Evolutionary conservation across 2,888 invertebrate genomes (phyloP).

Genomic region (Abrostola tripartita): DNA sequence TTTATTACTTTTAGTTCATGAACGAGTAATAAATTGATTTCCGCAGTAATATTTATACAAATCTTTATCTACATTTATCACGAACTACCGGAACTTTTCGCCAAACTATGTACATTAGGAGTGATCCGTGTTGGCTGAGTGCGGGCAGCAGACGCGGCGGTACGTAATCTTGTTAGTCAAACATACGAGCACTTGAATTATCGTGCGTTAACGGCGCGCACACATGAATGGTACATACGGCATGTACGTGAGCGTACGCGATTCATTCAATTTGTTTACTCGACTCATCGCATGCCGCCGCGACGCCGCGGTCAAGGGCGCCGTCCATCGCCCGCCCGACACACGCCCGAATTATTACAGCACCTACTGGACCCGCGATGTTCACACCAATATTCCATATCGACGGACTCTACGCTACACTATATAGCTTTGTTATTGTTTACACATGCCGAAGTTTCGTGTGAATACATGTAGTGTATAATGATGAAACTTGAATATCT

Average conservation of each 20-base stretch:
- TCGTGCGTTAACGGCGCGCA: slow-evolving; percentile 81
- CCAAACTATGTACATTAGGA: slow-evolving; percentile 19
- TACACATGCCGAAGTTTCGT: slow-evolving; percentile 64
- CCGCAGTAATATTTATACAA: slow-evolving; percentile 38
- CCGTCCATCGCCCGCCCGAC: slow-evolving; percentile 77
- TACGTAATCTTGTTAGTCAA: slow-evolving; percentile 75
- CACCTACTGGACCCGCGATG: slow-evolving; percentile 62
- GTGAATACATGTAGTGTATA: slow-evolving; percentile 37
- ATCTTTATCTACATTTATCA: slow-evolving; percentile 47
- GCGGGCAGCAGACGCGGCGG: slow-evolving; percentile 35
- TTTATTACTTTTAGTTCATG: slow-evolving; percentile 35
- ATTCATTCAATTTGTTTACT: slow-evolving; percentile 87
- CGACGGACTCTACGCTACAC: slow-evolving; percentile 30
- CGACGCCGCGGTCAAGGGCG: slow-evolving; percentile 82
- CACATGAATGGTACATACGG: slow-evolving; percentile 83
- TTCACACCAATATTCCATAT: slow-evolving; percentile 43
- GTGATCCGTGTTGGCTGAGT: slow-evolving; percentile 14
- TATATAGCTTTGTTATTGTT: slow-evolving; percentile 64
- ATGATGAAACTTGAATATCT: slow-evolving; percentile 42
- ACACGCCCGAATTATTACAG: slow-evolving; percentile 61
- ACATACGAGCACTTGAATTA: slow-evolving; percentile 79
- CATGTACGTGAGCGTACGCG: slow-evolving; percentile 82
- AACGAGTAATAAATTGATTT: slow-evolving; percentile 42
- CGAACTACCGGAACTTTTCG: slow-evolving; percentile 36
- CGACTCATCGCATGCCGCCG: slow-evolving; percentile 72